Evolutionary conservation across 1,140 invertebrate species (phyloP), one percentile per base, ranked within the genome.

Genomic region (Camponotus pennsylvanicus): DNA sequence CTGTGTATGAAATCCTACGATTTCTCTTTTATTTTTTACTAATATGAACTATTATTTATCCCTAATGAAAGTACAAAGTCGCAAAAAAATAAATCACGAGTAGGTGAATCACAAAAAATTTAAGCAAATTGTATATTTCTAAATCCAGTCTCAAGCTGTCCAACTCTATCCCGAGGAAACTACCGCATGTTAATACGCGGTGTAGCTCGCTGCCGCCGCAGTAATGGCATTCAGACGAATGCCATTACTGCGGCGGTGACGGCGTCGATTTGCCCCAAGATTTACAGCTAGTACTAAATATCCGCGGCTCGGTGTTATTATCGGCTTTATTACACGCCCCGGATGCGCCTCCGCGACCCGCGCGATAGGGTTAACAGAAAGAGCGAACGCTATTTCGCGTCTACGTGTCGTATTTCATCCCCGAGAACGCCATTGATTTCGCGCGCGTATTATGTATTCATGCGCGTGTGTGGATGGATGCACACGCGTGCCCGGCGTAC

Each of bases 211-310:
- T 90, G 89, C 89, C 86, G 69, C 85, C 88, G 87, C 90, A 89
- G 91, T 93, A 92, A 93, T 90, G 49, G 89, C 92, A 93, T 93
- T 93, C 92, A 76, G 73, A 86, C 73, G 27, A 67, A 52, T n/a
- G 27, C 66, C 52, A 87, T 49, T 86, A 78, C 88, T 49, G 90
- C 92, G 88, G 91, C 88, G 90, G 90, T 91, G 88, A 88, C 92
- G 91, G 92, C 92, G 93, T 92, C 93, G 93, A 94, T 93, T 93
- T 94, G 90, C 92, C 15, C 45, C 70, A 83, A 94, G 94, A 94
- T 94, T 94, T 94, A 94, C 92, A 93, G 83, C 92, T 89, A 91
- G 89, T 90, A 94, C 93, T 94, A 94, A 94, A 94, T 94, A 94
- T 94, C 92, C 92, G 59, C 90, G 88, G 80, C 91, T 91, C 87